Base-by-base conservation (phyloP, 1,140 invertebrate species). In the Drosophila bipectinata region DNA sequence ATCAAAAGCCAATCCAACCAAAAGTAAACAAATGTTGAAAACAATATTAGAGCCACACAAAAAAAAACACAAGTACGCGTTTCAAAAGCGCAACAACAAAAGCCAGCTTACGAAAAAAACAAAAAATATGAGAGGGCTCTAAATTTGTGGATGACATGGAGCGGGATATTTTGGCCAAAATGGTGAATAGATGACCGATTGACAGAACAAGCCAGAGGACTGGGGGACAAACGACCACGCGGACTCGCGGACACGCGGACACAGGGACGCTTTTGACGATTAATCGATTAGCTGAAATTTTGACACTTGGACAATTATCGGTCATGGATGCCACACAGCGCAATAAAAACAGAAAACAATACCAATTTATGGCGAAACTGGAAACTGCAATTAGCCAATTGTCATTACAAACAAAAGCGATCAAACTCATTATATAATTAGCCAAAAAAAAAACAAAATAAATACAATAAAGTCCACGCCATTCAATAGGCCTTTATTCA, bases 291-390 rank as follows among this genome's bases (percentile, higher is more conserved):
- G 72, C 56, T 79, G 66, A 67, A 60, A 64, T 76, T 24, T 57
- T 77, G 81, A 79, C 76, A 84, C 60, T 52, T 56, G 62, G 10
- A 49, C 72, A 85, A 85, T 79, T 79, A 84, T 72, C 66, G 75
- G 71, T 60, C 30, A 74, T 39, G 60, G 41, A 75, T 75, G 54
- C 54, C 45, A 41, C 61, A 49, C 71, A 64, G 52, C 51, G 30
- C 39, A 15, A 18, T 14, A 32, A 34, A 8, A 48, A 34, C 56
- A 58, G 26, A 30, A 58, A 66, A 18, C 30, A 48, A 63, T 30
- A 26, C 39, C 41, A 26, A 12, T 12, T 47, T 8, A 47, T 47
- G 44, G 44, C 15, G 15, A 12, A 44, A 24, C 8, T 47, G 44
- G 18, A 24, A 47, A 47, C 3, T 10, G 7, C 44, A 47, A 47